Evolutionary conservation across 2,797 vertebrate genomes (phyloP), one percentile per base, ranked within the genome.

Genomic region (Macrochelys suwanniensis): DNA sequence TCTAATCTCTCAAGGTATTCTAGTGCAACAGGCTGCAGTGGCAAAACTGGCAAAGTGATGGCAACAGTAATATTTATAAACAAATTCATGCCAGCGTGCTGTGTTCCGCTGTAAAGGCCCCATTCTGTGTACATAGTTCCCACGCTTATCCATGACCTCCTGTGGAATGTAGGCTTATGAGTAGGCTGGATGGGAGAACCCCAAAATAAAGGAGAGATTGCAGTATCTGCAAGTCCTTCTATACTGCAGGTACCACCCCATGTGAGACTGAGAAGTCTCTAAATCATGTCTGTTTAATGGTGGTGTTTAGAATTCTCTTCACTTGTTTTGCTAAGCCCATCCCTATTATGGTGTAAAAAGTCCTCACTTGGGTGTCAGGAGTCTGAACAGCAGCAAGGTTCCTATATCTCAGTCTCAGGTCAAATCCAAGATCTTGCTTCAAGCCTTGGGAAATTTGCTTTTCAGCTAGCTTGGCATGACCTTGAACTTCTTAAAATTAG

Each of bases 1-100:
- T 5, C 1, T 95, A 6, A 94, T 97, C 95, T 89, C 53, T 78
- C 5, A 1, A 80, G 82, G 84, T 11, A 5, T 96, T 84, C 74
- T 80, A 83, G 76, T 51, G 57, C 68, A 21, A 1, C 0, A 6
- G 82, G 87, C 88, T 25, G 84, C 83, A 59, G 65, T 26, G 49
- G 7, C 42, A 68, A 57, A 50, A 0, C 1, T 16, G 47, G 85
- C 78, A 7, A 82, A 59, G 45, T 28, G 56, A 6, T 1, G 1
- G 50, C 31, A 4, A n/a, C 11, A 42, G 42, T 0, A 2, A 23
- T 80, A 11, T 81, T 94, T 79, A 42, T 42, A 68, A 50, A 15
- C 45, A 31, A 56, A 59, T 23, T 49, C 25, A 17, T 71, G 37
- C 9, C 33, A 11, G 15, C 12, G 19, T 51, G 5, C 9, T n/a